phyloP scores from a whole-genome alignment of 1,140 invertebrate genomes.

The Whitmania pigra region DNA sequence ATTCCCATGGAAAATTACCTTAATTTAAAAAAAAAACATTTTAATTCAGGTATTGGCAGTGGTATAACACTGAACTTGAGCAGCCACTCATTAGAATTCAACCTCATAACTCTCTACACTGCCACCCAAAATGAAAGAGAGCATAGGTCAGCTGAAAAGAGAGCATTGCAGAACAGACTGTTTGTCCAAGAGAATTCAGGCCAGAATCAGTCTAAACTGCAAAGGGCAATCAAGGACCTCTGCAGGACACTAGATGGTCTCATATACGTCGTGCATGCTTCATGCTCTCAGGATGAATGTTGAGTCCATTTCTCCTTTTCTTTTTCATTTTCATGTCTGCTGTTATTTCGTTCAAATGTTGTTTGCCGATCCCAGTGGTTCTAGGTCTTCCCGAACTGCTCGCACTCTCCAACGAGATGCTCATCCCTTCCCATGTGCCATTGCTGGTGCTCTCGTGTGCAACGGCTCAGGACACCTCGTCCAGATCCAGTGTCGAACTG shows the following conservation, averaged over 20 bases:
- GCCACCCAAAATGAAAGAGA: constrained; percentile 22
- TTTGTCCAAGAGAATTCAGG: constrained; percentile 2
- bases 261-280: constrained; percentile 23
- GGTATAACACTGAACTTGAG: constrained; percentile 10
- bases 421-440: constrained; percentile 6
- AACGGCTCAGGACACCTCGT: neutral
- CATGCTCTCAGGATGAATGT: constrained; percentile 5
- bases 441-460: constrained; percentile 19
- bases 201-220: neutral
- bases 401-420: constrained; percentile 15
- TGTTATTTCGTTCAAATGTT: neutral
- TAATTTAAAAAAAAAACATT: neutral
- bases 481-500: constrained; percentile 15
- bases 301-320: constrained; percentile 10
- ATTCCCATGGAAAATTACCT: neutral
- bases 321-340: neutral
- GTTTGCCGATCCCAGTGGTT: constrained; percentile 8
- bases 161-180: constrained; percentile 11
- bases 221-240: constrained; percentile 22
- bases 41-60: constrained; percentile 4
- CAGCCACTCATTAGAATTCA: constrained; percentile 12
- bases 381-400: constrained; percentile 15
- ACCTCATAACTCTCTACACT: constrained; percentile 24
- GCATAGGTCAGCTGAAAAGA: neutral
- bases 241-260: constrained; percentile 25